Percentiles rank a stretch among this genome's conserved stretches.
phyloP scores from a whole-genome alignment of 2,113 vertebrate genomes.

The Myotis davidii region DNA sequence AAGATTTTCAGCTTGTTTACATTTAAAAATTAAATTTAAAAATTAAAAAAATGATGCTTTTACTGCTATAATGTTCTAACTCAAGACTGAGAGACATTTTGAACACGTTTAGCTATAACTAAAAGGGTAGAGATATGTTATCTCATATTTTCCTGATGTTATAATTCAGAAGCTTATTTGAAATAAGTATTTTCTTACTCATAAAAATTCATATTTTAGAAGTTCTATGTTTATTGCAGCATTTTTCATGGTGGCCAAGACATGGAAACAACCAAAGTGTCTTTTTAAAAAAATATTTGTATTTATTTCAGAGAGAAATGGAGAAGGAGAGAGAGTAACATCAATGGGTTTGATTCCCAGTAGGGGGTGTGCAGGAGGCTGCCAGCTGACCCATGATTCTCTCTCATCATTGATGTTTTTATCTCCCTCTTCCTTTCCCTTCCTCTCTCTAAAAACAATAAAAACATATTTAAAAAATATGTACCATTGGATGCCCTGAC shows the following conservation, averaged over 20 bases:
- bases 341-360: too few relatives aligned
- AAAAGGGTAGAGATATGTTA: background rate
- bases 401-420: too few relatives aligned
- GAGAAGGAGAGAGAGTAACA: too few relatives aligned
- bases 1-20: background rate
- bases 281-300: background rate
- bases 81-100: background rate
- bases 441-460: too few relatives aligned
- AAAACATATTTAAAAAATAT: too few relatives aligned
- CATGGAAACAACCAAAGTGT: background rate
- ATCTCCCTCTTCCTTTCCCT: too few relatives aligned
- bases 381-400: too few relatives aligned
- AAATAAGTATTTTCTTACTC: background rate
- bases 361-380: too few relatives aligned
- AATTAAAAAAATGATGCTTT: background rate
- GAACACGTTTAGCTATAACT: background rate
- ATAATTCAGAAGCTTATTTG: constrained; percentile 25
- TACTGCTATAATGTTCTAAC: background rate
- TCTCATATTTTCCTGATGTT: background rate
- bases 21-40: background rate
- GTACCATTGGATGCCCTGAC: too few relatives aligned
- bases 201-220: background rate
- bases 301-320: too few relatives aligned
- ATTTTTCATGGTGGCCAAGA: background rate
- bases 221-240: background rate